Conservation (phyloP, 2,888 invertebrate species). For the Deroplatys truncata region DNA sequence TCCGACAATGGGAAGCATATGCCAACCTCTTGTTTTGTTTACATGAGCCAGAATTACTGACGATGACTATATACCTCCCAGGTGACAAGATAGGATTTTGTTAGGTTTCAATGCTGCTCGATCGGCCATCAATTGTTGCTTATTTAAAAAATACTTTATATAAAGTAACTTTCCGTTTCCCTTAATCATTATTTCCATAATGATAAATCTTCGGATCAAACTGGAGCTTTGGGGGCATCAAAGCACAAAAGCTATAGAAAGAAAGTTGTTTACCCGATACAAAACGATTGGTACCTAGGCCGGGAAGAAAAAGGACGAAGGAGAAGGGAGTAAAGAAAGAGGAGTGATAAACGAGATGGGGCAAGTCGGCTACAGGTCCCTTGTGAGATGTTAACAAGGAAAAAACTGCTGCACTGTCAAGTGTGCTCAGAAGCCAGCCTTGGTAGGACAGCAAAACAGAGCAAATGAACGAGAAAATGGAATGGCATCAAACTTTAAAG, state of each 20-base stretch:
- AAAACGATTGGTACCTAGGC: background rate
- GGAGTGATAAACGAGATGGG: background rate
- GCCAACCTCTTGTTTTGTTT: too few relatives aligned
- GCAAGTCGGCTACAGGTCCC: background rate
- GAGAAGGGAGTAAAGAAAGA: background rate
- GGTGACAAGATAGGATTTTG: too few relatives aligned
- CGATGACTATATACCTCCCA: too few relatives aligned
- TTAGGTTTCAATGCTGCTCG: too few relatives aligned
- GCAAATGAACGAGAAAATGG: background rate
- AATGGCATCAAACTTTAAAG: background rate
- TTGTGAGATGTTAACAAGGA: background rate
- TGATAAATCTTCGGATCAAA: background rate
- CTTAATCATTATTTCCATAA: too few relatives aligned
- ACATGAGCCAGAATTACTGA: too few relatives aligned
- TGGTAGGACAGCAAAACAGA: background rate
- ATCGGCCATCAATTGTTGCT: too few relatives aligned
- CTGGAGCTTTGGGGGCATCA: background rate
- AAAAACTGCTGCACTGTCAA: background rate
- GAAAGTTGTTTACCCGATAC: background rate
- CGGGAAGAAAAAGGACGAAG: background rate
- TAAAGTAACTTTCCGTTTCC: too few relatives aligned
- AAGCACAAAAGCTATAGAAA: background rate
- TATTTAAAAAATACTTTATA: too few relatives aligned
- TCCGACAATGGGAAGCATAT: too few relatives aligned
- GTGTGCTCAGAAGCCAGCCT: background rate